Evolutionary conservation across 2,113 vertebrate genomes (phyloP).

Genomic region (Mastomys coucha): DNA sequence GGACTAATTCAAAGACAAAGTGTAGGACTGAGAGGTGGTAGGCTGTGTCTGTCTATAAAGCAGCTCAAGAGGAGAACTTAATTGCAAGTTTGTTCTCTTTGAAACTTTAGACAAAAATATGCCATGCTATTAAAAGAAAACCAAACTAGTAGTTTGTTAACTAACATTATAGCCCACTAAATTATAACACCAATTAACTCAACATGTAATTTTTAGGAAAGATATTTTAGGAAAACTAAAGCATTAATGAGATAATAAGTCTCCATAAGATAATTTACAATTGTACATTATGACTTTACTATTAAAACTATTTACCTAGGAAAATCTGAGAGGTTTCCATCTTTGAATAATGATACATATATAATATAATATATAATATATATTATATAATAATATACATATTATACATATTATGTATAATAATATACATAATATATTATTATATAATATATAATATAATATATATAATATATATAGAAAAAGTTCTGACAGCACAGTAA

Average conservation of each 20-base stretch:
- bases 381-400: no score
- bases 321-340: background rate
- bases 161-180: background rate
- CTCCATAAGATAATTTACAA: constrained; percentile 6
- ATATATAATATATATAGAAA: no score
- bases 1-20: background rate
- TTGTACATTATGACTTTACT: constrained; percentile 25
- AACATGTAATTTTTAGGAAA: background rate
- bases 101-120: constrained; percentile 52
- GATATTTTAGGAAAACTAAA: constrained; percentile 21
- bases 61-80: constrained; percentile 38
- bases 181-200: background rate
- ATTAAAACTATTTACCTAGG: constrained; percentile 32
- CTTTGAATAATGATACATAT: constrained; percentile 15
- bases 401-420: no score
- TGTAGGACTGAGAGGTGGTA: background rate
- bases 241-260: background rate
- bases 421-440: no score
- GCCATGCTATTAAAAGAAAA: constrained; percentile 15
- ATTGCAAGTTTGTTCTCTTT: background rate
- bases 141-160: constrained; percentile 33
- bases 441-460: no score
- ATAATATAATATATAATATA: no score
- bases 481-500: no score
- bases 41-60: background rate